Evolutionary conservation across 1,140 invertebrate genomes (phyloP).

Genomic region (Sarcophaga peregrina): DNA sequence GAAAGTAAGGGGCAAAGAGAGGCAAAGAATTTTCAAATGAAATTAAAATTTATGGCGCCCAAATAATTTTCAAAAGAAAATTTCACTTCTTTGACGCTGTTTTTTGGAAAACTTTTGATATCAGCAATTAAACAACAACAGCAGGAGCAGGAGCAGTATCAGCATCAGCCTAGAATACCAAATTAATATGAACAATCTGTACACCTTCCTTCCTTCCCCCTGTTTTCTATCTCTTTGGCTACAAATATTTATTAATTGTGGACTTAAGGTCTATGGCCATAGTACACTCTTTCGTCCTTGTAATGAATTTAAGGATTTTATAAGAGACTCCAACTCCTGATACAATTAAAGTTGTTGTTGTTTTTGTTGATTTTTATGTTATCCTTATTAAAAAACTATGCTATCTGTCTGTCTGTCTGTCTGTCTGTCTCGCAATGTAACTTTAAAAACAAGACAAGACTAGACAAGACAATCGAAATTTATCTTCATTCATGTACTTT

Average conservation of each 20-base stretch:
- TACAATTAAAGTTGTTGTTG: not conserved
- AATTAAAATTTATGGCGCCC: constrained; percentile 5
- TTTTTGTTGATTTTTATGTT: not conserved
- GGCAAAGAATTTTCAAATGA: not conserved
- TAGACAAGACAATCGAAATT: not conserved
- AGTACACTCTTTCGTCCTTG: not conserved
- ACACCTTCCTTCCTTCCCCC: no score
- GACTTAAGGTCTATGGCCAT: not conserved
- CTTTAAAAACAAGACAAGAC: not conserved
- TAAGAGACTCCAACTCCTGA: not conserved
- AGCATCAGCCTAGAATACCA: not conserved
- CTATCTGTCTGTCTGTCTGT: not conserved
- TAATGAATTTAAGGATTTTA: not conserved
- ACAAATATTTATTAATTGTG: not conserved
- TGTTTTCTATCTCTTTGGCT: not conserved
- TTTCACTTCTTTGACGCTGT: not conserved
- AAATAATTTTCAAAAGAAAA: not conserved
- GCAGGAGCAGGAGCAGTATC: no score
- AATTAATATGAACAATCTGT: not conserved
- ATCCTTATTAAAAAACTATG: not conserved
- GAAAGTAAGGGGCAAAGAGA: not conserved
- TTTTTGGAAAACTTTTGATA: not conserved
- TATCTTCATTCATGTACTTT: not conserved
- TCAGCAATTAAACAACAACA: not conserved
- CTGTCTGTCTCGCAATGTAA: not conserved